Evolutionary conservation across 1,140 invertebrate species (phyloP).

Genomic region (Halyomorpha halys): DNA sequence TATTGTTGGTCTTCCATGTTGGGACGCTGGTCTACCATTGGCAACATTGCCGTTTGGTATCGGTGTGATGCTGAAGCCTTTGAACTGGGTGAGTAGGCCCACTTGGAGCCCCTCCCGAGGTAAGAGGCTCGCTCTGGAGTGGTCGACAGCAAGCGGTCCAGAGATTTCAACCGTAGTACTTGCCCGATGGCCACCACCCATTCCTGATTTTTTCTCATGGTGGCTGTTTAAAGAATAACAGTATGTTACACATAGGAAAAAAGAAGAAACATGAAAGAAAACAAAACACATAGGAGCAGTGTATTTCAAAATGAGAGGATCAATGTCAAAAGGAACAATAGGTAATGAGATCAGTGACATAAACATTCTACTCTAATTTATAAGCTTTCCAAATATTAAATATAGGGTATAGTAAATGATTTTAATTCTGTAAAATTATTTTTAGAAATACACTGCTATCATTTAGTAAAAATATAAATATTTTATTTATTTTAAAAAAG

Average conservation of each 20-base stretch:
- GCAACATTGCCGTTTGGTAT: slow-evolving; percentile 40
- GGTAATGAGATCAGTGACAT: too few relatives aligned
- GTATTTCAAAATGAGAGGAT: too few relatives aligned
- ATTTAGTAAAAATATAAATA: too few relatives aligned
- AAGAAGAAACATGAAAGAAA: neutral
- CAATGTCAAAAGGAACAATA: too few relatives aligned
- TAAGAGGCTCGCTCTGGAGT: slow-evolving; percentile 34
- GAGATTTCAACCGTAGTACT: slow-evolving; percentile 26
- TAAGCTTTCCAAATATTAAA: too few relatives aligned
- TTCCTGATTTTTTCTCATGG: slow-evolving; percentile 26
- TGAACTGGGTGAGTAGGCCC: slow-evolving; percentile 71
- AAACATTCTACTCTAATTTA: too few relatives aligned
- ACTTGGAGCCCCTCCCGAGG: slow-evolving; percentile 38
- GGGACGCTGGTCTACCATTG: neutral
- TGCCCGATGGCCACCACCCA: neutral
- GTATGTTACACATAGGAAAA: slow-evolving; percentile 16
- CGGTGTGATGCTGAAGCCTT: slow-evolving; percentile 67
- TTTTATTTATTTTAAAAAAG: too few relatives aligned
- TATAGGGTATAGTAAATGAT: too few relatives aligned
- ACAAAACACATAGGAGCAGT: too few relatives aligned
- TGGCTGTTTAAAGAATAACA: slow-evolving; percentile 20
- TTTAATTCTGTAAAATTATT: too few relatives aligned
- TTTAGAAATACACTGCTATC: too few relatives aligned
- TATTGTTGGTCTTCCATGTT: slow-evolving; percentile 37
- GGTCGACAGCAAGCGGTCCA: slow-evolving; percentile 26